Evolutionary conservation across 2,113 vertebrate genomes (phyloP).

Genomic region (Anolis sagrei): DNA sequence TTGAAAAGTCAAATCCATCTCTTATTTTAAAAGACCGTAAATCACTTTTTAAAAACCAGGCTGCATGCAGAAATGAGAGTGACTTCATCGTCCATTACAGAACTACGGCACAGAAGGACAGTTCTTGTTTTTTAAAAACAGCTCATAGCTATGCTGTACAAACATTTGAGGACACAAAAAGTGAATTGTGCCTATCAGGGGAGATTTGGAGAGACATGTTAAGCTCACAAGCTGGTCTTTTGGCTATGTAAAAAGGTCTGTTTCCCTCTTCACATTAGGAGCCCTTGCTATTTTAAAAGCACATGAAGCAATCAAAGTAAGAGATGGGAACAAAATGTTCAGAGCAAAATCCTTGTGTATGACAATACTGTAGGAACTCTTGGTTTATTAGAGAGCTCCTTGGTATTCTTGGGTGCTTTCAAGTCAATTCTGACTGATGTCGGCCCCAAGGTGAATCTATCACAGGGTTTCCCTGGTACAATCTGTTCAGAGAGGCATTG

Average conservation of each 20-base stretch:
- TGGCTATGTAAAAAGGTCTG: background rate
- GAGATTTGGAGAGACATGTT: slow-evolving; percentile 7
- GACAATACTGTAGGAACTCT: background rate
- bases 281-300: background rate
- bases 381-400: background rate
- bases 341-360: background rate
- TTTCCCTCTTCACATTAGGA: background rate
- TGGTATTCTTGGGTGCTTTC: background rate
- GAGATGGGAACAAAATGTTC: background rate
- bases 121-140: slow-evolving; percentile 10
- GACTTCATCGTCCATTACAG: slow-evolving; percentile 24
- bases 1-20: background rate
- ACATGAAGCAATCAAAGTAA: background rate
- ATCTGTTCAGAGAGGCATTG: no score
- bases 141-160: slow-evolving; percentile 1
- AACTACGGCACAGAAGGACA: slow-evolving; percentile 1
- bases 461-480: no score
- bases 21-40: background rate
- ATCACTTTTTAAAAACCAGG: background rate
- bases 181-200: background rate
- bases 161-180: slow-evolving; percentile 17
- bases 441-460: no score
- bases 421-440: no score
- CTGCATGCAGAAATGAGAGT: background rate
- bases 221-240: background rate